Evolutionary conservation across 2,888 invertebrate genomes (phyloP), one percentile per base, ranked within the genome.

Genomic region (Torymus auratus): DNA sequence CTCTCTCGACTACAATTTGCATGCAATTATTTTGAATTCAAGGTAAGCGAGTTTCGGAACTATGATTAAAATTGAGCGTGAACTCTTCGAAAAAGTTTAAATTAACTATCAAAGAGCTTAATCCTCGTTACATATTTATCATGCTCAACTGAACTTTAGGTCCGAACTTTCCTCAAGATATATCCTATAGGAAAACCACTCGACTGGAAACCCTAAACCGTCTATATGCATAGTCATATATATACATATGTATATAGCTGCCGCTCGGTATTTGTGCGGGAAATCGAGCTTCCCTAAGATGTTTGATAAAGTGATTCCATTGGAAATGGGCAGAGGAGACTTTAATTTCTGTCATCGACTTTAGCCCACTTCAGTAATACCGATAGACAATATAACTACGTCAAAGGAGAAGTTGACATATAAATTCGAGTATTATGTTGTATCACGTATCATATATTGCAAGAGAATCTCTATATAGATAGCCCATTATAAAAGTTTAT

Each of bases 61-160:
- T 74, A 17, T 67, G 52, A 74, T 74, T 58, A 65, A 12, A 67
- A 56, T 14, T 13, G 7, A 53, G 20, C 2, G 15, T 23, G 50
- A 11, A 20, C 56, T 58, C 56, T 58, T 58, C 11, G 28, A 23
- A 56, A 28, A 71, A 77, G 50, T 64, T 64, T 52, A 56, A 77
- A 70, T 70, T 41, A 64, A 71, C 58, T 50, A 67, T 60, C 65
- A 72, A 71, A 71, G 65, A 67, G 52, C 58, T 53, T 53, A 60
- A 71, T 78, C 55, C 67, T 58, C 17, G 20, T 56, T 69, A 56
- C 55, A 64, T 56, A 62, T 77, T 77, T 64, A 62, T 77, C 64
- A 56, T 56, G 70, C 77, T 77, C 56, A 53, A 58, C n/a, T 56
- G 65, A 65, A 17, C 56, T 55, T 65, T 20, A 28, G 41, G 73